Base-by-base conservation (phyloP, 2,888 invertebrate species). In the Augiades crinisus region DNA sequence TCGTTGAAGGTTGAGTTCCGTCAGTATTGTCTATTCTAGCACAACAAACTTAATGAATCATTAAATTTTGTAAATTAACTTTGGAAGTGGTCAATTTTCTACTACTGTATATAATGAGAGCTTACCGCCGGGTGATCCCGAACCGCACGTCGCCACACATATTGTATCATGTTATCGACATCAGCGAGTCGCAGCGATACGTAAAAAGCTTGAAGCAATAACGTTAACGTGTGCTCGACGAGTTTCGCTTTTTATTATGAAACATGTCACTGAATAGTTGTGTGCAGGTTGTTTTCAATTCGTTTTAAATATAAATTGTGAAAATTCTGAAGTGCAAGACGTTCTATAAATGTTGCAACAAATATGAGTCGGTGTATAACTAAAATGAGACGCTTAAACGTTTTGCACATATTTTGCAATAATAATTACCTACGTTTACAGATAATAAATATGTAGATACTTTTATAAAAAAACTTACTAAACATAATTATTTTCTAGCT, bases 401-500 rank as follows among this genome's bases (percentile, higher is more conserved):
- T 85, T 87, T 82, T 85, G 88, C 88, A 88, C 88, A 81, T 83
- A 79, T 86, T 87, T 84, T 84, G 86, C 86, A 87, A 86, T 84
- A 86, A 83, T 76, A 81, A 81, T 77, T 80, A 81, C 75, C 72
- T 66, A 81, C 75, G 72, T 66, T 79, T 75, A 82, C 75, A 75
- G 68, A 78, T 78, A 77, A 73, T 67, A 68, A 75, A 78, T 78
- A 80, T 74, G 73, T 84, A 83, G 78, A 78, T 81, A 77, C 68
- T 79, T 81, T 79, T 75, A 62, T 74, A 70, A 67, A 60, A 54
- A 61, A 55, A n/a, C n/a, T n/a, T n/a, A n/a, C n/a, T n/a, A n/a
- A n/a, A n/a, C 46, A 56, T 57, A 41, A 50, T 58, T n/a, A n/a
- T n/a, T n/a, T n/a, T n/a, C n/a, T n/a, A n/a, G n/a, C n/a, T n/a